These are phyloP conservation scores for Poeciliopsis retropinna DNA, from an alignment of 2,113 vertebrate species.

Conservation along the genomic window DNA sequence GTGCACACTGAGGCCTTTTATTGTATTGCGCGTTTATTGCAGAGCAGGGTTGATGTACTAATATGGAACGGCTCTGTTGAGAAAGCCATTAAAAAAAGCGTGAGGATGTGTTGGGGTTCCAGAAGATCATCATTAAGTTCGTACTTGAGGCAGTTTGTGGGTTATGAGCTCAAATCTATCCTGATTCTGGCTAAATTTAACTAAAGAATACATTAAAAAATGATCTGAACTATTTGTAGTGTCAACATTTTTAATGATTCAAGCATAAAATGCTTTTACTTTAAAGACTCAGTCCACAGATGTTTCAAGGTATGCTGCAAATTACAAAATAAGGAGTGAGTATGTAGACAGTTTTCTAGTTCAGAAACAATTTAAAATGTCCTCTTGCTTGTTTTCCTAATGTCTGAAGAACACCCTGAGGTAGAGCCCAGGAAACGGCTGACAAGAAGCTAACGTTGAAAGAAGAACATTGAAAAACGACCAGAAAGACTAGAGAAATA, in stretches of 20 bases:
- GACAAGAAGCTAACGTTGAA: not conserved
- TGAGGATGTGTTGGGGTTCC: not conserved
- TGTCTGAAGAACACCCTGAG: not conserved
- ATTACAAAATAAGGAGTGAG: too few species aligned
- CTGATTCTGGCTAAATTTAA: too few species aligned
- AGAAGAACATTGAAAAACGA: not conserved
- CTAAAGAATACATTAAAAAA: too few species aligned
- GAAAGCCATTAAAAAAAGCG: constrained; percentile 13
- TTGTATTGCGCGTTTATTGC: constrained; percentile 31
- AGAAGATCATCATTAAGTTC: too few species aligned
- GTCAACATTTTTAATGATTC: too few species aligned
- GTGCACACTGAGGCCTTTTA: constrained; percentile 50
- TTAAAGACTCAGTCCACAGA: too few species aligned
- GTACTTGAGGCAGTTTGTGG: too few species aligned
- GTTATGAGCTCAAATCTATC: too few species aligned
- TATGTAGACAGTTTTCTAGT: not conserved
- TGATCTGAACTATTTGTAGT: too few species aligned
- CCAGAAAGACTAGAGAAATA: not conserved
- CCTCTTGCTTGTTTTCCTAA: not conserved
- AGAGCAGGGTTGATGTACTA: constrained; percentile 30
- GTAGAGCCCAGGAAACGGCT: too few species aligned
- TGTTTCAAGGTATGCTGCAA: too few species aligned
- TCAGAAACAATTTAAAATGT: not conserved
- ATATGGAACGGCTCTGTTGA: constrained; percentile 34
- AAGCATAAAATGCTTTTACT: too few species aligned